Conservation (phyloP, 2,888 invertebrate species). For the Drosophila nigricruria region DNA sequence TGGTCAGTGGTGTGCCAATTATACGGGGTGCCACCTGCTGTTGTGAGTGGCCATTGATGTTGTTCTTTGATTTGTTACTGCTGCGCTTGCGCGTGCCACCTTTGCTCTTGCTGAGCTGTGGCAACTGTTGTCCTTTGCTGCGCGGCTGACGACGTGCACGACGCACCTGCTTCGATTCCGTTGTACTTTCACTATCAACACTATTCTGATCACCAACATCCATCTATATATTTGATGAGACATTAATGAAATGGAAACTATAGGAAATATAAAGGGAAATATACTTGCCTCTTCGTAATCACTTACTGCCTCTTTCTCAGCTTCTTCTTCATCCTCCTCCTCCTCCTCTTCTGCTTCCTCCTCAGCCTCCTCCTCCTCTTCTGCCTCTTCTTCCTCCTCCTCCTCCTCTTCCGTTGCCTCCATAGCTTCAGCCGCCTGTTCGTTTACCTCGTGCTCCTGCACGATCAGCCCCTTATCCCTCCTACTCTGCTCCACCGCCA, state of each 20-base stretch:
- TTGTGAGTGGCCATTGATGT: conserved; percentile 24
- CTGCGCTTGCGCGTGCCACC: conserved; percentile 18
- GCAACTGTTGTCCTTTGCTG: conserved; percentile 26
- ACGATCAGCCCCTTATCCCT: conserved; percentile 80
- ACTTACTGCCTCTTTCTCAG: conserved; percentile 37
- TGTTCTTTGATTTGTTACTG: conserved; percentile 12
- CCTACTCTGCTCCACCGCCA: conserved; percentile 82
- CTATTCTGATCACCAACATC: conserved; percentile 17
- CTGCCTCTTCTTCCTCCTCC: conserved; percentile 43
- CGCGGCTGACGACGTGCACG: conserved; percentile 29
- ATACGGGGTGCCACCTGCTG: conserved; percentile 20
- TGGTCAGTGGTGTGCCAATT: conserved; percentile 49
- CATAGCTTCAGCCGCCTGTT: conserved; percentile 22
- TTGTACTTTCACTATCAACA: conserved; percentile 42
- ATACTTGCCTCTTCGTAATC: conserved; percentile 27
- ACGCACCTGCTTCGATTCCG: conserved; percentile 21
- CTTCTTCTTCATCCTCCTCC: conserved; percentile 35
- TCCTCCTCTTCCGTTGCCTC: conserved; percentile 42
- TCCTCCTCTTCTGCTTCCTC: conserved; percentile 46
- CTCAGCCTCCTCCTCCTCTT: conserved; percentile 34
- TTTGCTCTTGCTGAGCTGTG: conserved; percentile 26
- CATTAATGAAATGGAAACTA: too few species aligned
- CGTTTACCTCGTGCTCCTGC: conserved; percentile 47
- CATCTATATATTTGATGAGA: neutral
- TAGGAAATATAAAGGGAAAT: too few species aligned